These are phyloP conservation scores for Vireo altiloquus DNA, from an alignment of 2,113 vertebrate species.

Conservation along the genomic window DNA sequence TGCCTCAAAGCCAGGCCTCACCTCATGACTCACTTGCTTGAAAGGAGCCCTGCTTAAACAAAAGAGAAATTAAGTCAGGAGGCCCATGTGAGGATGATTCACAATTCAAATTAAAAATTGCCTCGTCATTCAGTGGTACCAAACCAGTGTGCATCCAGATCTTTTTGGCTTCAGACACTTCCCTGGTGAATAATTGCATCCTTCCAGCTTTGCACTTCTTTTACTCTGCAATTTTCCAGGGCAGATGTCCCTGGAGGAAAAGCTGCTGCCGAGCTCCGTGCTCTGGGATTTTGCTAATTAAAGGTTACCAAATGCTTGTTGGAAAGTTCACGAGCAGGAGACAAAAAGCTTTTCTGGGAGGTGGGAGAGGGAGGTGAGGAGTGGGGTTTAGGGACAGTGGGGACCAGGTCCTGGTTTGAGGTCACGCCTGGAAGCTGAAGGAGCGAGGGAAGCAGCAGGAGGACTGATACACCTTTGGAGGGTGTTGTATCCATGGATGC, in stretches of 20 bases:
- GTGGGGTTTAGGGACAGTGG: neutral
- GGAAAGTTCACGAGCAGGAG: neutral
- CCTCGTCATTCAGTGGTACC: neutral
- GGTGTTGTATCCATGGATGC: neutral
- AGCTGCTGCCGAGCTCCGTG: neutral
- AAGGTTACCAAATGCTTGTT: neutral
- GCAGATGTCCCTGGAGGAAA: neutral
- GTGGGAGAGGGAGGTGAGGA: neutral
- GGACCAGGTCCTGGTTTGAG: fast-evolving
- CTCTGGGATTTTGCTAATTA: neutral
- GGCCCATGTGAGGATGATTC: neutral
- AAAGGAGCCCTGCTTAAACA: neutral
- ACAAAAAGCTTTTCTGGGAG: neutral
- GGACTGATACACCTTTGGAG: neutral
- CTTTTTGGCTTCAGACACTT: neutral
- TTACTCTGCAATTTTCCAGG: neutral
- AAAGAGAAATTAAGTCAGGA: neutral
- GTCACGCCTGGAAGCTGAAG: fast-evolving
- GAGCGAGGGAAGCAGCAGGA: neutral
- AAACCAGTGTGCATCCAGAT: neutral
- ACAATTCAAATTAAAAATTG: neutral
- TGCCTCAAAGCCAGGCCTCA: neutral
- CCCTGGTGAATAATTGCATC: neutral
- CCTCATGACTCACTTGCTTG: neutral
- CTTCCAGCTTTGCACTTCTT: neutral